A percentile compares a stretch with the other conserved stretches of the same genome.
Evolutionary conservation across 2,797 vertebrate genomes (phyloP).

Genomic region (Aulostomus chinensis): DNA sequence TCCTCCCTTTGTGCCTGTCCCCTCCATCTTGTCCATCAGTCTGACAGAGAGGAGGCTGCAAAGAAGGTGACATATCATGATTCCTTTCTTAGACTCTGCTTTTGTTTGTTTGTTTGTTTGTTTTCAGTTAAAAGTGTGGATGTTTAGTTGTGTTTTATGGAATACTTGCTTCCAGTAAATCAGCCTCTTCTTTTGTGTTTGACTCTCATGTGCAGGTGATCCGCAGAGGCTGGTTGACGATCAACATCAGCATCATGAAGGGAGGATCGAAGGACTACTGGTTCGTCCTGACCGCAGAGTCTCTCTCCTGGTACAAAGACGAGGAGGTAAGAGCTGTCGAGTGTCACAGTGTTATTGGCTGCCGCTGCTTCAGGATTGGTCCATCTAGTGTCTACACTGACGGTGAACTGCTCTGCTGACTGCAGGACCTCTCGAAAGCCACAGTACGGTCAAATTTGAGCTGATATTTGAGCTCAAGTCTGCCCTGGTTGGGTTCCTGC

Average conservation of each 20-base stretch:
- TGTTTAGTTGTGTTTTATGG: background rate
- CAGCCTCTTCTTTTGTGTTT: background rate
- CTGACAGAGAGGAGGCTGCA: constrained; percentile 37
- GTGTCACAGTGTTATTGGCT: no score
- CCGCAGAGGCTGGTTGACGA: constrained; percentile 93
- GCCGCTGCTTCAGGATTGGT: no score
- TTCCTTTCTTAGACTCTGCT: background rate
- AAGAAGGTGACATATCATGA: constrained; percentile 47
- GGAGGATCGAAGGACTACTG: constrained; percentile 97
- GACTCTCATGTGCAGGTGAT: constrained; percentile 84
- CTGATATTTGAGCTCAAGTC: no score
- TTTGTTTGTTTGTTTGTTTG: constrained; percentile 15
- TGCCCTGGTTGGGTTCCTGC: no score
- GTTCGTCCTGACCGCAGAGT: constrained; percentile 95
- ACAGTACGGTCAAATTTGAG: no score
- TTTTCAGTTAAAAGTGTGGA: background rate
- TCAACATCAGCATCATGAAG: constrained; percentile 99
- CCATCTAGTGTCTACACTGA: no score
- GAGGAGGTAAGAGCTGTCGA: constrained; percentile 94
- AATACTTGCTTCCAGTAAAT: background rate
- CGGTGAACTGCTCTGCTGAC: no score
- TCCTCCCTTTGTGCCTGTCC: constrained; percentile 30
- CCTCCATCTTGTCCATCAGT: constrained; percentile 36
- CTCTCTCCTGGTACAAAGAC: constrained; percentile 97
- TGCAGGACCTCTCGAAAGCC: no score